Percentiles rank a stretch among this genome's conserved stretches.
These are phyloP conservation scores for Bedellia somnulentella DNA, from an alignment of 2,888 invertebrate species.

Conservation along the genomic window DNA sequence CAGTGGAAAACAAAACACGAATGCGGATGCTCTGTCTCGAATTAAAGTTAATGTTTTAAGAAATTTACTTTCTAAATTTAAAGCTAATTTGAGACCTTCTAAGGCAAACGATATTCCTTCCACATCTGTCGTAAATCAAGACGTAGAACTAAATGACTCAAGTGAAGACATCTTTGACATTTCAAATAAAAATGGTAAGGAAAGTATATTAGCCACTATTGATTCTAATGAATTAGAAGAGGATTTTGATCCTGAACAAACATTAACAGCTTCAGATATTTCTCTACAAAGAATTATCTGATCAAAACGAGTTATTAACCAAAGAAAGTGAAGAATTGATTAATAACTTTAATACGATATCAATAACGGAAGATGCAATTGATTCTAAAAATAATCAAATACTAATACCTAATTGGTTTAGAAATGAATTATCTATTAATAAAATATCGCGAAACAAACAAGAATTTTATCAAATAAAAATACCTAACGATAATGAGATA, in stretches of 20 bases:
- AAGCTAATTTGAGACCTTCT: background rate
- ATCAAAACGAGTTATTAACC: too few species aligned
- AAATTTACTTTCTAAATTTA: background rate
- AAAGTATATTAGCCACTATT: background rate
- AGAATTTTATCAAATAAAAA: constrained; percentile 14
- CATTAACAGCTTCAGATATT: constrained; percentile 1
- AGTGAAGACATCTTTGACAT: background rate
- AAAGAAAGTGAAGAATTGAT: too few species aligned
- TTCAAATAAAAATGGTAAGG: background rate
- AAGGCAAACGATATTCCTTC: background rate
- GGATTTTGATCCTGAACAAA: background rate
- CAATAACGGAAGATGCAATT: constrained; percentile 15
- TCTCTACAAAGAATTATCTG: too few species aligned
- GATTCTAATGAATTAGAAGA: background rate
- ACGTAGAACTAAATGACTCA: background rate
- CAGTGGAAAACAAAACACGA: constrained; percentile 16
- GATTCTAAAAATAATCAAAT: constrained; percentile 18
- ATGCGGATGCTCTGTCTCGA: constrained; percentile 14
- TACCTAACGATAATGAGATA: constrained; percentile 12
- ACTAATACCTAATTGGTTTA: constrained; percentile 12
- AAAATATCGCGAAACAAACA: constrained; percentile 13
- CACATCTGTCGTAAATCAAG: background rate
- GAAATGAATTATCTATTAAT: constrained; percentile 12
- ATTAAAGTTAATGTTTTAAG: constrained; percentile 8
- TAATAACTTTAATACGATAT: constrained; percentile 9